phyloP scores from a whole-genome alignment of 1,140 invertebrate species.

The Drosophila hydei region DNA sequence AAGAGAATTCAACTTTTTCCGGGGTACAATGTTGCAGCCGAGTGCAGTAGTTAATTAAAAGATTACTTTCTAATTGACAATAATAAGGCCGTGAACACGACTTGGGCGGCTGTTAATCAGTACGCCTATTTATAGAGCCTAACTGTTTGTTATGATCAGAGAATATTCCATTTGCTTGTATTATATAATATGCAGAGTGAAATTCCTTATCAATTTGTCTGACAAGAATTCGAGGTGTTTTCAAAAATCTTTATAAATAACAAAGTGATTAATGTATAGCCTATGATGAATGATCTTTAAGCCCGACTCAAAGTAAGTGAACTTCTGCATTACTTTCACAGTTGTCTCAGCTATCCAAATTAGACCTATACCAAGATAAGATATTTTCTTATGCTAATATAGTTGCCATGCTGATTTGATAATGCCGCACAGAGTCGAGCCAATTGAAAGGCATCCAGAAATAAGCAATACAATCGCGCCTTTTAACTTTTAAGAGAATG shows the following conservation, averaged over 20 bases:
- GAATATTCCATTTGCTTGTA: constrained; percentile 49
- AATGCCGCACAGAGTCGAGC: not conserved
- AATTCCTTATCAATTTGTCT: constrained; percentile 34
- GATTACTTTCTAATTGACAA: constrained; percentile 48
- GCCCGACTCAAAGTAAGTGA: not conserved
- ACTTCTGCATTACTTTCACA: too few relatives aligned
- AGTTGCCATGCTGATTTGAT: not conserved
- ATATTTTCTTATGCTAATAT: constrained; percentile 32
- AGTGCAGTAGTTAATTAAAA: constrained; percentile 39
- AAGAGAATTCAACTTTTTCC: constrained; percentile 16
- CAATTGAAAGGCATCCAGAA: constrained; percentile 71
- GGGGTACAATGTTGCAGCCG: constrained; percentile 19
- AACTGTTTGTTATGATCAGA: constrained; percentile 42
- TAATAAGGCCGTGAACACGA: constrained; percentile 28
- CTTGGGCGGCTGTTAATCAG: constrained; percentile 53
- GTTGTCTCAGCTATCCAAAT: not conserved
- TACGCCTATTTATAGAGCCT: constrained; percentile 43
- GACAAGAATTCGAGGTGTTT: constrained; percentile 10
- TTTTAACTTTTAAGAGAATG: constrained; percentile 52
- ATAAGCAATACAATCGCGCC: constrained; percentile 47
- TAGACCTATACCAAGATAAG: constrained; percentile 12
- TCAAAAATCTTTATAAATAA: constrained; percentile 46
- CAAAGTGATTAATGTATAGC: constrained; percentile 63
- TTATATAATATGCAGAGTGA: constrained; percentile 42
- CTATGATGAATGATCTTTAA: constrained; percentile 27